Base-by-base conservation (phyloP, 37 sponge, comb jelly and placozoan species). In the Halisarca cf. caerulea region DNA sequence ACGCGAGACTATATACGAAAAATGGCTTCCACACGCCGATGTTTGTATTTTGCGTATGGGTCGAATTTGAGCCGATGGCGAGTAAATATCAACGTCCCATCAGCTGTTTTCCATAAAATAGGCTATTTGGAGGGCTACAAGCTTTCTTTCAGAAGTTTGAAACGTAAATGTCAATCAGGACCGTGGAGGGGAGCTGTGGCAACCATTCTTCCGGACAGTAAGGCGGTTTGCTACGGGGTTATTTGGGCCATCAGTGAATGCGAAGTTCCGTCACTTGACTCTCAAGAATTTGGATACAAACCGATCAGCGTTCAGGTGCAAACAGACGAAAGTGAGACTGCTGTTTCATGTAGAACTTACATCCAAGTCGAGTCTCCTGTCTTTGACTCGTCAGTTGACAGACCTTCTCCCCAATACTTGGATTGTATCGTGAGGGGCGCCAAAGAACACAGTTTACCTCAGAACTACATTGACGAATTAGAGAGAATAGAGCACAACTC, bases 341-440 rank as follows among this genome's bases (percentile, higher is more conserved):
- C 17, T 3, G 32, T 68, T 30, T 34, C 1, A 17, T 68, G 69
- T 1, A 28, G 66, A 2, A 82, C 39, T 6, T 59, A 61, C 25
- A 7, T 0, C 18, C 32, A 57, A 2, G 4, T 25, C 17, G 24
- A 34, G 44, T 18, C 15, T 30, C 15, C 41, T 5, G 61, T 11
- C 18, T 39, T 21, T n/a, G 82, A 82, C 36, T 39, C 40, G 37
- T 23, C 40, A 32, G 66, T 34, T 17, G 60, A 38, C 58, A 18
- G 21, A 3, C 85, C 85, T 24, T 84, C 85, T n/a, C 85, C 73
- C 23, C 73, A 72, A 20, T 84, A 84, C 78, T 55, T 84, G 15
- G 23, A 72, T 0, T 33, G 53, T 3, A 72, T 84, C 30, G 2
- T 84, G 2, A 38, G 24, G 17, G 85, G 85, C 24, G 85, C 85